Conservation (phyloP, 2,113 vertebrate species). For the Cygnus atratus region DNA sequence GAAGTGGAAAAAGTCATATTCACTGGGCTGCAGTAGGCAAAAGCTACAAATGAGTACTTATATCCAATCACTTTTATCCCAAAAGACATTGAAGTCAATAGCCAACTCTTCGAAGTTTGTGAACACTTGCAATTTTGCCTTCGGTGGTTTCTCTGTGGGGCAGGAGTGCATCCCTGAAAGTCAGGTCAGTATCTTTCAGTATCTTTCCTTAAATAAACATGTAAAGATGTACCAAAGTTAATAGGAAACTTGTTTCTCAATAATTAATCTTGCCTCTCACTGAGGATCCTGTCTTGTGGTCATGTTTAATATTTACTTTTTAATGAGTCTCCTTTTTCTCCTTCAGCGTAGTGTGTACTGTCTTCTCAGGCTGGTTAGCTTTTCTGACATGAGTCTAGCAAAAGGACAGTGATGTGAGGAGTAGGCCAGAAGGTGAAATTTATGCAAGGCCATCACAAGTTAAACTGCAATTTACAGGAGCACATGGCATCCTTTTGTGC, state of each 20-base stretch:
- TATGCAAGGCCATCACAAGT: not conserved
- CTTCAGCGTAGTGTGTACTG: not conserved
- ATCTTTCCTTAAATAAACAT: not conserved
- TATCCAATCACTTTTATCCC: not conserved
- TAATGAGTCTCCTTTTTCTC: not conserved
- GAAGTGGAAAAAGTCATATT: not conserved
- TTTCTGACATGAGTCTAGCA: not conserved
- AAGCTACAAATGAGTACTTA: not conserved
- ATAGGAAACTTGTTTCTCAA: not conserved
- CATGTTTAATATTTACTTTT: not conserved
- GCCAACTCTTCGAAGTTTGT: not conserved
- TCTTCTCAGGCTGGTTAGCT: not conserved
- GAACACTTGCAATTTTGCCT: not conserved
- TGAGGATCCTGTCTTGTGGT: not conserved
- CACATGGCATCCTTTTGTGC: not conserved
- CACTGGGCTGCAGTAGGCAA: not conserved
- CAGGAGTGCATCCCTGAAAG: not conserved
- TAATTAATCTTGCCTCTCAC: not conserved
- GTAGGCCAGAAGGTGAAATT: not conserved
- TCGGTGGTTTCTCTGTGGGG: not conserved
- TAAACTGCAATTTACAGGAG: not conserved
- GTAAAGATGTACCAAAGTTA: not conserved
- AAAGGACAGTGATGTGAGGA: not conserved
- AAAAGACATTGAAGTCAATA: not conserved
- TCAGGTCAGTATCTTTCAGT: not conserved